Percentiles rank a stretch among this genome's conserved stretches.
Evolutionary conservation across 2,888 invertebrate genomes (phyloP).

Genomic region (Andrena flavipes): DNA sequence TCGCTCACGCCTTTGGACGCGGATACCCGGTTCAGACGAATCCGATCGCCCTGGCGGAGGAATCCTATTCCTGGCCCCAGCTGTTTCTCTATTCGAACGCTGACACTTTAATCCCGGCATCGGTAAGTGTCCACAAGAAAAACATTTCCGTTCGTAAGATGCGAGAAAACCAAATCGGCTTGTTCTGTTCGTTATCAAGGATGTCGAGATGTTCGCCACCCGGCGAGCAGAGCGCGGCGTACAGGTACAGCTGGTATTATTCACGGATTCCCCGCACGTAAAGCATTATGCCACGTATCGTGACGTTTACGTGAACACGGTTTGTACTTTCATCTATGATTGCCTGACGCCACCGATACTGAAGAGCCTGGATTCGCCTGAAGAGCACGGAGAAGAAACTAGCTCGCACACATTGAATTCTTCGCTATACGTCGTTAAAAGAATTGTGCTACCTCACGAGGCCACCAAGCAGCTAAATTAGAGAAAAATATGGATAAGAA

Average conservation of each 20-base stretch:
- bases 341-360: slow-evolving; percentile 83
- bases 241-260: slow-evolving; percentile 87
- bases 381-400: slow-evolving; percentile 49
- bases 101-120: slow-evolving; percentile 88
- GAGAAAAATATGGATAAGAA: slow-evolving; percentile 10
- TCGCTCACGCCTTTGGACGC: slow-evolving; percentile 81
- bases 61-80: slow-evolving; percentile 88
- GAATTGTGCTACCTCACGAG: slow-evolving; percentile 76
- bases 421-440: slow-evolving; percentile 73
- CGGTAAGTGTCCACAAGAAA: slow-evolving; percentile 82
- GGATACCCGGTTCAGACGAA: slow-evolving; percentile 86
- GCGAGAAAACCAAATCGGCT: not conserved
- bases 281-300: slow-evolving; percentile 89
- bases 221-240: slow-evolving; percentile 87
- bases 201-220: slow-evolving; percentile 89
- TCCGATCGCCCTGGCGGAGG: slow-evolving; percentile 87
- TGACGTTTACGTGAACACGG: slow-evolving; percentile 87
- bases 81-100: slow-evolving; percentile 90
- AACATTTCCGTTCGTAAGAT: not conserved
- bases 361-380: slow-evolving; percentile 35
- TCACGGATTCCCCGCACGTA: slow-evolving; percentile 91
- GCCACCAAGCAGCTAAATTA: slow-evolving; percentile 60
- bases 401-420: slow-evolving; percentile 54
- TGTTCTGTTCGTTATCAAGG: slow-evolving; percentile 81
- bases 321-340: slow-evolving; percentile 87